Evolutionary conservation across 1,140 invertebrate genomes (phyloP).

Genomic region (Heliothis subflexa): DNA sequence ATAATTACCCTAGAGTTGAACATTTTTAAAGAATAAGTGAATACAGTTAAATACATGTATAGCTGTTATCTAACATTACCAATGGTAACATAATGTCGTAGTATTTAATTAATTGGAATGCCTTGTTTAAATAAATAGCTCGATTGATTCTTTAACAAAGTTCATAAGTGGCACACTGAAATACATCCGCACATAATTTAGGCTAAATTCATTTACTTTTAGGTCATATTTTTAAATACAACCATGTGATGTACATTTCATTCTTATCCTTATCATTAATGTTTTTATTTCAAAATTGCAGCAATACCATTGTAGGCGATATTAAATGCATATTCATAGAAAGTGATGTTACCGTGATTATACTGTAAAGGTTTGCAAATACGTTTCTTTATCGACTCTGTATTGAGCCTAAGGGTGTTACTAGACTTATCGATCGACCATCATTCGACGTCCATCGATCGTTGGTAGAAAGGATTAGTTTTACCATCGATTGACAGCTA

Average conservation of each 20-base stretch:
- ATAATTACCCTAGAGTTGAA: not conserved
- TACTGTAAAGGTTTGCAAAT: not conserved
- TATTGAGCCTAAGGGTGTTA: too few relatives aligned
- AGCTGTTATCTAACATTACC: not conserved
- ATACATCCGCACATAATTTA: constrained; percentile 15
- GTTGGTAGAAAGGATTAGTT: not conserved
- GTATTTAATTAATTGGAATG: constrained; percentile 46
- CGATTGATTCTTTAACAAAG: constrained; percentile 8
- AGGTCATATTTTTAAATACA: constrained; percentile 20
- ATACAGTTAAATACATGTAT: not conserved
- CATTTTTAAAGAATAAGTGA: not conserved
- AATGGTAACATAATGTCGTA: constrained; percentile 32
- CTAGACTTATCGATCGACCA: not conserved
- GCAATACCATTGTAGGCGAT: constrained; percentile 1
- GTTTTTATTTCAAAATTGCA: constrained; percentile 1
- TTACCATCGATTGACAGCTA: too few relatives aligned
- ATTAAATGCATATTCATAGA: not conserved
- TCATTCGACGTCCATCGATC: too few relatives aligned
- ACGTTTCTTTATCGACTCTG: not conserved
- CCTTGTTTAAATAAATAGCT: constrained; percentile 43
- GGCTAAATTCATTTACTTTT: constrained; percentile 15
- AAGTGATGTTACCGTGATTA: constrained; percentile 27
- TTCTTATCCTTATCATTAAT: constrained; percentile 8
- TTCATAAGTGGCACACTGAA: constrained; percentile 27
- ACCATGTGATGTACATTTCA: constrained; percentile 40